Evolutionary conservation across 2,888 invertebrate species (phyloP).

Genomic region (Acleris sparsana): DNA sequence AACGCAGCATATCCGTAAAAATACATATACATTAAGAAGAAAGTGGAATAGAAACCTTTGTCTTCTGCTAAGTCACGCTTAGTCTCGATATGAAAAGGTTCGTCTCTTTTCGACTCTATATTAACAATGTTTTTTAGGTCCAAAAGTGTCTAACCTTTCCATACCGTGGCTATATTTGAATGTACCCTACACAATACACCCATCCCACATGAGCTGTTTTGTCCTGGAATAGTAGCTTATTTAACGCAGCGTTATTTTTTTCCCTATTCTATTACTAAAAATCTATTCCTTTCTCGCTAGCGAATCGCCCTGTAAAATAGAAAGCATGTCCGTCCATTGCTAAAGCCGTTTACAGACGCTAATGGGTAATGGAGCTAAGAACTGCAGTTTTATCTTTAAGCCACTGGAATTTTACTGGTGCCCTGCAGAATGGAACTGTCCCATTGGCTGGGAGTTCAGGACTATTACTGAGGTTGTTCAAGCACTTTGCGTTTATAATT

Average conservation of each 20-base stretch:
- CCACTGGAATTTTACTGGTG: conserved; percentile 2
- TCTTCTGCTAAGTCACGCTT: too few species aligned
- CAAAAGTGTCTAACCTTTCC: too few species aligned
- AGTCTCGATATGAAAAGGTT: too few species aligned
- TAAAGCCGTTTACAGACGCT: conserved; percentile 17
- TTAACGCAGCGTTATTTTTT: not conserved
- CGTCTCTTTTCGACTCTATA: too few species aligned
- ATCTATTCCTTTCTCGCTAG: not conserved
- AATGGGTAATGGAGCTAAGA: conserved; percentile 29
- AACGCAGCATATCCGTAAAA: too few species aligned
- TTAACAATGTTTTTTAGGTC: too few species aligned
- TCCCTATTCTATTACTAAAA: not conserved
- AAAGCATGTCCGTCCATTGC: conserved; percentile 6
- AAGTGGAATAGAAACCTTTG: too few species aligned
- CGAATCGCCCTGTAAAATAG: not conserved
- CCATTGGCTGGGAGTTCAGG: not conserved
- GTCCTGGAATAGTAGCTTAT: too few species aligned
- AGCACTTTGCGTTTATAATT: not conserved
- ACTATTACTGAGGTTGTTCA: not conserved
- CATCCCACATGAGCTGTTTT: too few species aligned
- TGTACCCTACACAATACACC: too few species aligned
- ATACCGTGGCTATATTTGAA: too few species aligned
- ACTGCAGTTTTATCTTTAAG: conserved; percentile 15
- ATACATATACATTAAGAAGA: too few species aligned
- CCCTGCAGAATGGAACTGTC: not conserved